phyloP scores from a whole-genome alignment of 2,113 vertebrate genomes.

The Mugil cephalus region DNA sequence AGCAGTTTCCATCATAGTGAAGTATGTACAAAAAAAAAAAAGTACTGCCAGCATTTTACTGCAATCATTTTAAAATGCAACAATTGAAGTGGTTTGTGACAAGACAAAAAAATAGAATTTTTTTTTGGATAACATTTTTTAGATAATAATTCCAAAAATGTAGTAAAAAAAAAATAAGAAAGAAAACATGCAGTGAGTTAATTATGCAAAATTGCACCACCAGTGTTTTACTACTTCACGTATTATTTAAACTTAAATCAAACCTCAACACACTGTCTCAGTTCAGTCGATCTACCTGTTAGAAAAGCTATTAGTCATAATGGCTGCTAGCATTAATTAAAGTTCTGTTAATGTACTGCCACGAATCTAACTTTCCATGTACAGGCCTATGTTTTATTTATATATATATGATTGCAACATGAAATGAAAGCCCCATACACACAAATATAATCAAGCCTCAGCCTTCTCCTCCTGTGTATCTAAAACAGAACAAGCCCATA shows the following conservation, averaged over 20 bases:
- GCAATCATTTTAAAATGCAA: too few species aligned
- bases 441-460: slow-evolving; percentile 72
- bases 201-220: slow-evolving; percentile 20
- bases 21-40: neutral
- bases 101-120: too few species aligned
- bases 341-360: too few species aligned
- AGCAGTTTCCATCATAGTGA: too few species aligned
- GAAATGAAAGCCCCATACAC: slow-evolving; percentile 43
- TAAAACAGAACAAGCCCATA: slow-evolving; percentile 82
- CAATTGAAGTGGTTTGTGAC: too few species aligned
- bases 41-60: neutral
- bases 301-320: too few species aligned
- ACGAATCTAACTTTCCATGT: too few species aligned
- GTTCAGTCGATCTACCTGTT: too few species aligned
- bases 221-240: slow-evolving; percentile 13
- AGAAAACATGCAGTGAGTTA: slow-evolving; percentile 41
- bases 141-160: slow-evolving; percentile 29
- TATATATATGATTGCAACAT: slow-evolving; percentile 6
- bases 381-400: neutral
- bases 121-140: too few species aligned
- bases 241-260: neutral
- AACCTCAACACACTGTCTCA: slow-evolving; percentile 39
- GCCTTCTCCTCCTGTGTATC: slow-evolving; percentile 69
- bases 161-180: slow-evolving; percentile 45
- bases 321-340: too few species aligned